phyloP scores from a whole-genome alignment of 1,140 invertebrate genomes.

The Drosophila saltans region DNA sequence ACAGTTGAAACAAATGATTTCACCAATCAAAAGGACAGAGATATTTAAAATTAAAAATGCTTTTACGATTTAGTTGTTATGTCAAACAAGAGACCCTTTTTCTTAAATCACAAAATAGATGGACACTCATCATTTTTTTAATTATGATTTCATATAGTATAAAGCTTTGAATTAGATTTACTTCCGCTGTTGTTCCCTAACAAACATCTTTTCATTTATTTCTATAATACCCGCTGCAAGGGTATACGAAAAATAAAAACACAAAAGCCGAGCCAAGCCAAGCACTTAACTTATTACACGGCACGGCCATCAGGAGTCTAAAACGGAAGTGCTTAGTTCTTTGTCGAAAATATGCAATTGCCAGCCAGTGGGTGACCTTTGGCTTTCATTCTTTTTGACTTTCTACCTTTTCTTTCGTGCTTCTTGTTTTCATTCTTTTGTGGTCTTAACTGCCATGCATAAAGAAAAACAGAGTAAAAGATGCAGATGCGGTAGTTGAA shows the following conservation, averaged over 20 bases:
- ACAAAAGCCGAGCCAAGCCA: slow-evolving; percentile 53
- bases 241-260: slow-evolving; percentile 35
- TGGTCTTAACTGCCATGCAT: not conserved
- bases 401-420: slow-evolving; percentile 1
- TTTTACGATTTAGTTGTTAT: too few species aligned
- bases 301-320: slow-evolving; percentile 41
- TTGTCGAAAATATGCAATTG: slow-evolving; percentile 68
- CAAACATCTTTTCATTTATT: not conserved
- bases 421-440: not conserved
- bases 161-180: too few species aligned
- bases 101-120: too few species aligned
- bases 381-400: slow-evolving; percentile 1
- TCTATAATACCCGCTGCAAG: not conserved
- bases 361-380: slow-evolving; percentile 33
- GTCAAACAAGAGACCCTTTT: too few species aligned
- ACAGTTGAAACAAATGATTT: too few species aligned
- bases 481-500: slow-evolving; percentile 4
- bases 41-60: too few species aligned
- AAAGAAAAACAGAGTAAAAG: not conserved
- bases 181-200: not conserved
- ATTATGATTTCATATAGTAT: too few species aligned
- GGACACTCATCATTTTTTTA: too few species aligned
- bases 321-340: slow-evolving; percentile 78
- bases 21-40: too few species aligned
- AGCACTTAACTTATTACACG: slow-evolving; percentile 79